These are phyloP conservation scores for Petrosia ficiformis DNA, from an alignment of 37 sponge, comb jelly and placozoan species.

Conservation along the genomic window DNA sequence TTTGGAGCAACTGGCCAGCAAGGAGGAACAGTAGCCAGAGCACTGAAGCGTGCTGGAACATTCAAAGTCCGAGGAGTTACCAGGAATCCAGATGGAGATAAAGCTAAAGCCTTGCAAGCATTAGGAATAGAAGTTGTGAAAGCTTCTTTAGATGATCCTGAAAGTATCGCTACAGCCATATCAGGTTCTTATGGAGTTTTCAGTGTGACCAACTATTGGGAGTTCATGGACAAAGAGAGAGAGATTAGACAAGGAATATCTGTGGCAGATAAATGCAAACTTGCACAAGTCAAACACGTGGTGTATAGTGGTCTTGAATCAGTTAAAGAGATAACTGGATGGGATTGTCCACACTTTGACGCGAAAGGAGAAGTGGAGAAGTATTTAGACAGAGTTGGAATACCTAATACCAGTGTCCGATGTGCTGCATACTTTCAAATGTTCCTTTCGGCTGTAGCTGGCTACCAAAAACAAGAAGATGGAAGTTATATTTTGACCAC, in stretches of 20 bases:
- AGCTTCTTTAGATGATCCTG: slow-evolving; percentile 32
- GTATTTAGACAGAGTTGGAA: slow-evolving; percentile 48
- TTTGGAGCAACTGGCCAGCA: slow-evolving; percentile 76
- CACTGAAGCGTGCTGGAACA: slow-evolving; percentile 22
- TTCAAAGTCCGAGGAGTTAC: slow-evolving; percentile 71
- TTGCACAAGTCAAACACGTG: slow-evolving; percentile 64
- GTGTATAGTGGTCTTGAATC: slow-evolving; percentile 63
- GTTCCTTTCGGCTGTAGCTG: slow-evolving; percentile 4
- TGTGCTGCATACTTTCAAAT: slow-evolving; percentile 62
- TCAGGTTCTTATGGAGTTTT: slow-evolving; percentile 62
- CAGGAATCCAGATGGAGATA: slow-evolving; percentile 62
- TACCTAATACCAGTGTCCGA: slow-evolving; percentile 59
- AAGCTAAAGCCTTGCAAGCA: slow-evolving; percentile 39
- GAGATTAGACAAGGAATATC: slow-evolving; percentile 64
- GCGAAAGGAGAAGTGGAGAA: slow-evolving; percentile 55
- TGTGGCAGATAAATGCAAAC: slow-evolving; percentile 46
- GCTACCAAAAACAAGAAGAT: slow-evolving; percentile 46
- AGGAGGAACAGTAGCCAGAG: slow-evolving; percentile 55
- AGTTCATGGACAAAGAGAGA: slow-evolving; percentile 15
- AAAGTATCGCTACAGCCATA: slow-evolving; percentile 21
- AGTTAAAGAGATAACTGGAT: slow-evolving; percentile 42
- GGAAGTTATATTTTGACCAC: slow-evolving; percentile 36
- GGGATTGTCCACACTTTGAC: slow-evolving; percentile 63
- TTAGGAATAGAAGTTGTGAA: slow-evolving; percentile 51
- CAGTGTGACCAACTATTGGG: slow-evolving; percentile 70